Evolutionary conservation across 1,140 invertebrate species (phyloP), one percentile per base, ranked within the genome.

Genomic region (Lysiphlebus fabarum): DNA sequence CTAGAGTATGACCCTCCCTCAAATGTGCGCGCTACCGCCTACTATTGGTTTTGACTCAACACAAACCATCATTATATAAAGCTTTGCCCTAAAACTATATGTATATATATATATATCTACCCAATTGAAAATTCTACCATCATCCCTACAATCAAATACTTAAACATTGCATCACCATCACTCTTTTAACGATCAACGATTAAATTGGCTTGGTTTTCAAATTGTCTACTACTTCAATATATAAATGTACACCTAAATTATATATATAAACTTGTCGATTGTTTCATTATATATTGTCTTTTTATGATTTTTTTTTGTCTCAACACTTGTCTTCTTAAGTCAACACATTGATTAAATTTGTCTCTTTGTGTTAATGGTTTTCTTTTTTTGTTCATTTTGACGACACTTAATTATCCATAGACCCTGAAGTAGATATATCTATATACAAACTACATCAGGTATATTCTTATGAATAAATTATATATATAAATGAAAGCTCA

Each of bases 21-120:
- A 26, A 26, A 26, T 26, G 49, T 51, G 49, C 57, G 48, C 50
- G 57, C 50, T 41, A 59, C 57, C 57, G 57, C 57, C 57, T 49
- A 53, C 57, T 59, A 59, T 59, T 53, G 57, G 57, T 49, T 59
- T 42, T 53, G 33, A 40, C 53, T 34, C 33, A 42, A 26, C 41
- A 12, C 26, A 41, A 33, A 49, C 17, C 49, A 14, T 12, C 34
- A 1, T 37, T 38, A 6, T 59, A 26, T 26, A 41, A 26, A 41
- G 50, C 12, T 50, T 41, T 49, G 14, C 56, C 45, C 12, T 33
- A 26, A 53, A 41, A 42, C 17, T 26, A 26, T 26, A 26, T 4
- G 4, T 26, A 26, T 26, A 26, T 26, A 26, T 26, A 26, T 26
- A 26, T 4, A 26, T 26, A 26, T 26, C 2, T 26, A 26, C 17